Base-by-base conservation (phyloP, 2,113 vertebrate species). In the Dasyprocta punctata region DNA sequence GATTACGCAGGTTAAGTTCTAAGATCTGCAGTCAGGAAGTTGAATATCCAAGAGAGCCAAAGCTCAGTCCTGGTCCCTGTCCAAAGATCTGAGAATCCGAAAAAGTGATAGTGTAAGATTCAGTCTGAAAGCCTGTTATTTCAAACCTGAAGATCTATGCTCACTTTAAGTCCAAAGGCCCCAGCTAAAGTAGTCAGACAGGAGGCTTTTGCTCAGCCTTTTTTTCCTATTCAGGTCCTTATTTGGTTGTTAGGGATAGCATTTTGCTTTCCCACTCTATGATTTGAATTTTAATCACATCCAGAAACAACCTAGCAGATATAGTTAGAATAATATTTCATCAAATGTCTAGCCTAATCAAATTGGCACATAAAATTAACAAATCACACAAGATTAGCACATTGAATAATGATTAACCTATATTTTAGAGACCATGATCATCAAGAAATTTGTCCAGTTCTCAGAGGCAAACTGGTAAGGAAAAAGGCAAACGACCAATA, bases 341-440 rank as follows among this genome's bases (percentile, higher is more conserved):
- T 33, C 83, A 90, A 96, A 81, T 24, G 41, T 49, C 77, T 54
- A 22, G 58, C 17, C 75, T 63, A 86, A 13, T 87, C 54, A 95
- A 73, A 41, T 41, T 94, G 49, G 75, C 7, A 67, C 12, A 77
- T 30, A 92, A 92, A 94, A 87, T 85, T 87, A 92, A 81, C 24
- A 44, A 36, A 54, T 22, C 20, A 85, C 3, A 58, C 5, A n/a
- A 69, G 13, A 5, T 20, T 61, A 92, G 75, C 19, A 90, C 16
- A 38, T 7, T 65, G 52, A 83, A 24, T 28, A 88, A 77, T 17
- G 4, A 12, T 71, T 94, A 30, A 8, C 83, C 58, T 86, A 11
- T 77, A 19, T 60, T 71, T 86, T 41, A 89, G 92, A 52, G 36
- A 73, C 52, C 5, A 47, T 63, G 36, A 85, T 56, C 4, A 61